Conservation (phyloP, 2,113 vertebrate genomes). For the Hiodon tergisus region DNA sequence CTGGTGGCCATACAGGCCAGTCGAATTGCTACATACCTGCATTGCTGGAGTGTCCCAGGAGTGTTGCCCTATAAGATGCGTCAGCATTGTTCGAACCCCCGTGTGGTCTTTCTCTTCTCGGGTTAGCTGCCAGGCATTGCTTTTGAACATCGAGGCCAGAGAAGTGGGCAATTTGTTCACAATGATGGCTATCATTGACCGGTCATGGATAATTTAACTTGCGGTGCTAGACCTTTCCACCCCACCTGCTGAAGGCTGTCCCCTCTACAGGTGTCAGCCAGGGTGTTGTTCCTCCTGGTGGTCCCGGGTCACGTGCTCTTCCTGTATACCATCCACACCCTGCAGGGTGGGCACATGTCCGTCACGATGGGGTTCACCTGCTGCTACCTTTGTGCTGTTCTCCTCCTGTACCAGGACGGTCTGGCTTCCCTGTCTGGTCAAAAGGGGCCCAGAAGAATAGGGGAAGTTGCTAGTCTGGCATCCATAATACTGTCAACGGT, state of each 20-base stretch:
- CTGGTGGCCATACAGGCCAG: constrained; percentile 95
- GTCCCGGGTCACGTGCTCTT: constrained; percentile 85
- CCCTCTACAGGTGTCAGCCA: constrained; percentile 72
- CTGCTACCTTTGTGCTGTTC: constrained; percentile 77
- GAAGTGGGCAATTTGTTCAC: background rate
- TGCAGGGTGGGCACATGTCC: constrained; percentile 71
- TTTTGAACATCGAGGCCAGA: background rate
- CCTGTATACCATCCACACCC: constrained; percentile 76
- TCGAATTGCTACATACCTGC: constrained; percentile 88
- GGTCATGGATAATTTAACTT: background rate
- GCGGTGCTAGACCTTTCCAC: background rate
- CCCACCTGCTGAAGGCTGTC: background rate
- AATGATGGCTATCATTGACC: too few relatives aligned
- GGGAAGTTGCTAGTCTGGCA: too few relatives aligned
- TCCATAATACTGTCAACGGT: too few relatives aligned
- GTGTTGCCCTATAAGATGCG: constrained; percentile 85
- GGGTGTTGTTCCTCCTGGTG: constrained; percentile 82
- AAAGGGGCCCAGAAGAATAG: too few relatives aligned
- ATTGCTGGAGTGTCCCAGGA: constrained; percentile 84
- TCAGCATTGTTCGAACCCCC: constrained; percentile 83
- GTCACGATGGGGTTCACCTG: constrained; percentile 66
- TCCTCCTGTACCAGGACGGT: constrained; percentile 51
- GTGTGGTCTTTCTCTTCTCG: constrained; percentile 77
- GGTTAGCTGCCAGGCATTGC: constrained; percentile 68
- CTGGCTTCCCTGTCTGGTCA: too few relatives aligned